A percentile compares a stretch with the other conserved stretches of the same genome.
These are phyloP conservation scores for Rotaria macrura DNA, from an alignment of 2,888 invertebrate genomes.

Conservation along the genomic window DNA sequence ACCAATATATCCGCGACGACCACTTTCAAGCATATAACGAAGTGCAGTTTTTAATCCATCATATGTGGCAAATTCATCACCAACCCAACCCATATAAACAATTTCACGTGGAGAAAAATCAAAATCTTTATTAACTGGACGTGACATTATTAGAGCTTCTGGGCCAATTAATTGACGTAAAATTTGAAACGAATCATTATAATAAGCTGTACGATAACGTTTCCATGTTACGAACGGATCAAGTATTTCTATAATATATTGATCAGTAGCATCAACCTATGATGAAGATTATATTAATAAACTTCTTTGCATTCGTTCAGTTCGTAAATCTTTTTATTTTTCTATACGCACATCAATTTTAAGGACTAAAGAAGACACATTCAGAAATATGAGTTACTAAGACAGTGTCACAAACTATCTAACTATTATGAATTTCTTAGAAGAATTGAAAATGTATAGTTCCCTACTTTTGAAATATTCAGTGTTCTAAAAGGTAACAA, in stretches of 20 bases:
- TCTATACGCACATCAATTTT: too few relatives aligned
- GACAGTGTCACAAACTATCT: too few relatives aligned
- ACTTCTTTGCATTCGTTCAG: too few relatives aligned
- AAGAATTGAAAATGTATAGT: too few relatives aligned
- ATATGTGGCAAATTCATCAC: constrained; percentile 25
- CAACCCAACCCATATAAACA: constrained; percentile 30
- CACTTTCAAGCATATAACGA: too few relatives aligned
- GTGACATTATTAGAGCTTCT: constrained; percentile 26
- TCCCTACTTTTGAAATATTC: too few relatives aligned
- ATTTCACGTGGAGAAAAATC: constrained; percentile 27
- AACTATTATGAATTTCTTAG: too few relatives aligned
- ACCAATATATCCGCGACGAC: constrained; percentile 26
- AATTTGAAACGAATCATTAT: constrained; percentile 27
- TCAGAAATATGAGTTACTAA: too few relatives aligned
- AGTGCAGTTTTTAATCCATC: constrained; percentile 26
- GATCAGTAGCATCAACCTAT: constrained; percentile 30
- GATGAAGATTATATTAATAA: too few relatives aligned
- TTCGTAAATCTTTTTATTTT: too few relatives aligned
- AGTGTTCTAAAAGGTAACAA: too few relatives aligned
- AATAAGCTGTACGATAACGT: constrained; percentile 25
- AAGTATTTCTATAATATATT: constrained; percentile 25
- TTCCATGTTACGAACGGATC: constrained; percentile 20
- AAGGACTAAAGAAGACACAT: too few relatives aligned
- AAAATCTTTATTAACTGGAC: constrained; percentile 27
- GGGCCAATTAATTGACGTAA: constrained; percentile 7